Evolutionary conservation across 2,113 vertebrate species (phyloP).

Genomic region (Sylvicapra grimmia): DNA sequence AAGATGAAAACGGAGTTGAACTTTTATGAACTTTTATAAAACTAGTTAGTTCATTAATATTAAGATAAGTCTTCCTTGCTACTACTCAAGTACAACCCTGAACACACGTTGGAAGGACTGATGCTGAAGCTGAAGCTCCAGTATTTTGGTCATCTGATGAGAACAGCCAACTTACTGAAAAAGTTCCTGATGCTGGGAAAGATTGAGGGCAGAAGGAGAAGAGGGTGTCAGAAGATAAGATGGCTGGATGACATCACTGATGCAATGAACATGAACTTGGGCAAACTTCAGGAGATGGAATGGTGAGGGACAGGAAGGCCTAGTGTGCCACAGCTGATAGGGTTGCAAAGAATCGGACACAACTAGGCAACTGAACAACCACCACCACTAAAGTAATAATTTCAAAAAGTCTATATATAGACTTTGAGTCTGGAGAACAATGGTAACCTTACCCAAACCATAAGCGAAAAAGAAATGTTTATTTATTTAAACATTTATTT

Average conservation of each 20-base stretch:
- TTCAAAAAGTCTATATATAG: not conserved
- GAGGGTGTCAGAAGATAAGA: not conserved
- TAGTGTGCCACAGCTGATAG: not conserved
- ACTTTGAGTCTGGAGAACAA: not conserved
- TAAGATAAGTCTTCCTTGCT: not conserved
- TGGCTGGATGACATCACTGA: not conserved
- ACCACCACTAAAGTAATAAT: not conserved
- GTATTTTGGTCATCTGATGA: not conserved
- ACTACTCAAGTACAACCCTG: not conserved
- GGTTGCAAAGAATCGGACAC: not conserved
- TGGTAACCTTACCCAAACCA: not conserved
- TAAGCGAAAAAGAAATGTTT: not conserved
- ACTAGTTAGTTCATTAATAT: not conserved
- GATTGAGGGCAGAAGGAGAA: not conserved
- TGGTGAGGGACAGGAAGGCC: not conserved
- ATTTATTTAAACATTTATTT: not conserved
- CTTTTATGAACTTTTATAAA: not conserved
- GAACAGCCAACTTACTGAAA: not conserved
- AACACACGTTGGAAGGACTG: not conserved
- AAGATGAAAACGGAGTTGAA: not conserved
- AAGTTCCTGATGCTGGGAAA: not conserved
- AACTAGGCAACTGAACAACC: not conserved
- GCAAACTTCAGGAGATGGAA: not conserved
- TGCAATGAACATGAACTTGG: not conserved
- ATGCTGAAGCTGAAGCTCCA: not conserved